Base-by-base conservation (phyloP, 2,797 vertebrate genomes). In the Hapalemur alaotrensis region DNA sequence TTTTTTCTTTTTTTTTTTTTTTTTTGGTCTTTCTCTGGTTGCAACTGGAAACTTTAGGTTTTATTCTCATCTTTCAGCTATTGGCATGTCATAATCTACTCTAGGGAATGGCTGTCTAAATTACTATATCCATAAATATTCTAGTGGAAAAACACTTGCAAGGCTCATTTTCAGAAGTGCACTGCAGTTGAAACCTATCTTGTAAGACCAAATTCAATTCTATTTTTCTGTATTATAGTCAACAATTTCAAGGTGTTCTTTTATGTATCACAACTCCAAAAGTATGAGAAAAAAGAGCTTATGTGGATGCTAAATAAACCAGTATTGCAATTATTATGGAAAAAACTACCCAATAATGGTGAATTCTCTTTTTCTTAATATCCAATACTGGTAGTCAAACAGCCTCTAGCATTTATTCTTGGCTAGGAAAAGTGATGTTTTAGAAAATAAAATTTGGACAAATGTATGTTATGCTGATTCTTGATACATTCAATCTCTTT, bases 81-180 rank as follows among this genome's bases (percentile, higher is more conserved):
- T 65, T 93, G 73, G 72, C 73, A 90, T 92, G 73, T 79, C 78
- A 95, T 67, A 92, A 92, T 57, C 92, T 93, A 81, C 73, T 89
- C 81, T 65, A 72, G 57, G 50, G 95, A 96, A 85, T 82, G 90
- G 87, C 92, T 93, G 65, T 81, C 92, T 95, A 80, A 97, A 95
- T 96, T 92, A 92, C 81, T 81, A 88, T 90, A 94, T 89, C 95
- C 90, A 87, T 85, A 97, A 97, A 97, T 96, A 96, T 95, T 96
- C 91, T 75, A 83, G 86, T 90, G 96, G 96, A 97, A 97, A 96
- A 94, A 91, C 85, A 89, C 48, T 93, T 79, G 32, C 78, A 76
- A 97, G 59, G 25, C 46, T 93, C 59, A 80, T 95, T 97, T 95
- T 91, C 82, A 92, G 75, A 95, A 86, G 54, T 72, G 38, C 18